These are phyloP conservation scores for Stenodera caucasica DNA, from an alignment of 2,888 invertebrate genomes.

Conservation along the genomic window DNA sequence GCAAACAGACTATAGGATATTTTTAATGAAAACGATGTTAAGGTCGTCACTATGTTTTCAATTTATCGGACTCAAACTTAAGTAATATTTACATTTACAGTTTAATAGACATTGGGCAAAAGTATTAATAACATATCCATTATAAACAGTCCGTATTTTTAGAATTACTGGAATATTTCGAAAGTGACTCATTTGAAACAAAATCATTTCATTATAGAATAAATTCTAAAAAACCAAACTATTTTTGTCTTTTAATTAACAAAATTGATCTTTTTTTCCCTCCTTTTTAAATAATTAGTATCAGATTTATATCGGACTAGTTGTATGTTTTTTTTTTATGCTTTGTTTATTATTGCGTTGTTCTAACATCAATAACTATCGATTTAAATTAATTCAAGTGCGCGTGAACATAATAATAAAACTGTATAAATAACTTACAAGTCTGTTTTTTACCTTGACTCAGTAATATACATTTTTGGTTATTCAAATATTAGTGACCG, in stretches of 20 bases:
- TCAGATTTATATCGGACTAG: not conserved
- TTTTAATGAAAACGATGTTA: constrained; percentile 19
- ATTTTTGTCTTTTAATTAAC: no score
- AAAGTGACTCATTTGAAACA: constrained; percentile 24
- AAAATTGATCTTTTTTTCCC: no score
- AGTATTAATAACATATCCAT: constrained; percentile 28
- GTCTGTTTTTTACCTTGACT: constrained; percentile 29
- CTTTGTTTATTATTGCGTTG: constrained; percentile 27
- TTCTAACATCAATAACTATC: constrained; percentile 28
- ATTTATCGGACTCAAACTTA: constrained; percentile 20
- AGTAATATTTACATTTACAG: constrained; percentile 28
- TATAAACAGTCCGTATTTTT: constrained; percentile 31
- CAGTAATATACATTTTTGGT: constrained; percentile 26
- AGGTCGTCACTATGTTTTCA: constrained; percentile 26
- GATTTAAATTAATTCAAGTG: constrained; percentile 29
- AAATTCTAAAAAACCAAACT: no score
- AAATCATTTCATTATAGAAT: constrained; percentile 19
- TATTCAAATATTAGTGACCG: constrained; percentile 13
- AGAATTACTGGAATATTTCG: constrained; percentile 27
- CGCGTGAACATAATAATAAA: constrained; percentile 29
- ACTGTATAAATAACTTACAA: constrained; percentile 27
- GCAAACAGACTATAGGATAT: not conserved
- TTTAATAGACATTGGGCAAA: constrained; percentile 28
- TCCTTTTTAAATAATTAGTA: no score
- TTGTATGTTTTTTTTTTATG: not conserved